Base-by-base conservation (phyloP, 1,140 invertebrate genomes). In the Rhagoletis pomonella region DNA sequence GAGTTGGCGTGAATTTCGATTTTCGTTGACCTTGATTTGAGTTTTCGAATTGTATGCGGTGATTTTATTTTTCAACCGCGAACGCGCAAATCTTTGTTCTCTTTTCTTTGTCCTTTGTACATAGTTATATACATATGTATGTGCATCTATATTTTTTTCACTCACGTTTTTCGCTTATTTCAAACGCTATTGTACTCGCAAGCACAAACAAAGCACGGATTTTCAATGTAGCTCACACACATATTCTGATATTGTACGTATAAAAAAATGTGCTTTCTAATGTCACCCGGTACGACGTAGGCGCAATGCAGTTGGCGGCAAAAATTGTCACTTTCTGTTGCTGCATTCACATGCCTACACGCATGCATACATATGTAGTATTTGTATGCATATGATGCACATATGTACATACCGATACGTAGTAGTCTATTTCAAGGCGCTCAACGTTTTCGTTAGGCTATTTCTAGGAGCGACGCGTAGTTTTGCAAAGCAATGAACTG, bases 401-500 rank as follows among this genome's bases (percentile, higher is more conserved):
- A 58, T 81, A 55, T 10, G 9, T 81, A 55, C 17, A 12, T 81
- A 14, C 29, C 0, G 47, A 47, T 17, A 55, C 44, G 29, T 81
- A 81, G 12, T 81, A 58, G n/a, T 55, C 73, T 58, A 81, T 81
- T 81, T 81, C n/a, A 4, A 81, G 73, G 73, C 73, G 73, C 73
- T 55, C 19, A 47, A 9, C 44, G 5, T 10, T 29, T 6, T 17
- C 47, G 47, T 81, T 58, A 17, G 47, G 10, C n/a, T 19, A 55
- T 50, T 81, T 81, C 73, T 81, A 81, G 73, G 47, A 6, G 17
- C 73, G 55, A 1, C 14, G 44, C 29, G 12, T 44, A 7, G 2
- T n/a, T 77, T n/a, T 81, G 47, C 55, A 81, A 81, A 81, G 73
- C 73, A 81, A 58, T 81, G 50, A 81, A 81, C 73, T 81, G 73